Conservation (phyloP, 2,888 invertebrate genomes). For the Ectemnius lituratus region DNA sequence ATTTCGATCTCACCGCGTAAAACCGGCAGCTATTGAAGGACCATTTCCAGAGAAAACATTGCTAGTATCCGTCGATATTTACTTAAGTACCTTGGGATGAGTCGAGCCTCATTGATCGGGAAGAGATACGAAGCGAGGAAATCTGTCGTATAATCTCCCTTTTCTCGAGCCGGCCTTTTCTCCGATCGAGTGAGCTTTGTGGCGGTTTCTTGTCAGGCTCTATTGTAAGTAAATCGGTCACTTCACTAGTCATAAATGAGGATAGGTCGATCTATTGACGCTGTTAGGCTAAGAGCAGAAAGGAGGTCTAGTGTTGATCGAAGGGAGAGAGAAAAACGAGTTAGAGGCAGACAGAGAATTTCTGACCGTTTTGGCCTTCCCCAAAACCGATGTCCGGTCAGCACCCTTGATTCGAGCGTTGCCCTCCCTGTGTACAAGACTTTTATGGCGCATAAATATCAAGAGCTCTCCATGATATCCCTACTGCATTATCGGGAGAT, state of each 20-base stretch:
- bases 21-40: slow-evolving; percentile 24
- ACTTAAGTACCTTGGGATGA: slow-evolving; percentile 29
- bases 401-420: slow-evolving; percentile 73
- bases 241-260: slow-evolving; percentile 71
- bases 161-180: slow-evolving; percentile 20
- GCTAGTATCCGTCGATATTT: slow-evolving; percentile 15
- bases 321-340: slow-evolving; percentile 34
- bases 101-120: slow-evolving; percentile 34
- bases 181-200: slow-evolving; percentile 42
- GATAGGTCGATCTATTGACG: slow-evolving; percentile 41
- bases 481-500: slow-evolving; percentile 75
- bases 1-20: slow-evolving; percentile 3
- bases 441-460: slow-evolving; percentile 78
- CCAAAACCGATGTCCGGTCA: slow-evolving; percentile 74
- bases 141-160: slow-evolving; percentile 48
- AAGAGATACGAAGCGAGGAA: slow-evolving; percentile 33
- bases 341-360: slow-evolving; percentile 37
- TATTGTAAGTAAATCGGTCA: slow-evolving; percentile 76
- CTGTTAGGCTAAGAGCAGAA: slow-evolving; percentile 16
- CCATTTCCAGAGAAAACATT: slow-evolving; percentile 25
- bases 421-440: slow-evolving; percentile 69
- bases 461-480: slow-evolving; percentile 74
- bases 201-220: slow-evolving; percentile 58
- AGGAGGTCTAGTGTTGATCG: slow-evolving; percentile 7
- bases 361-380: slow-evolving; percentile 64